Percentiles rank a stretch among this genome's conserved stretches.
Evolutionary conservation across 2,113 vertebrate species (phyloP).

Genomic region (Oriolus oriolus): DNA sequence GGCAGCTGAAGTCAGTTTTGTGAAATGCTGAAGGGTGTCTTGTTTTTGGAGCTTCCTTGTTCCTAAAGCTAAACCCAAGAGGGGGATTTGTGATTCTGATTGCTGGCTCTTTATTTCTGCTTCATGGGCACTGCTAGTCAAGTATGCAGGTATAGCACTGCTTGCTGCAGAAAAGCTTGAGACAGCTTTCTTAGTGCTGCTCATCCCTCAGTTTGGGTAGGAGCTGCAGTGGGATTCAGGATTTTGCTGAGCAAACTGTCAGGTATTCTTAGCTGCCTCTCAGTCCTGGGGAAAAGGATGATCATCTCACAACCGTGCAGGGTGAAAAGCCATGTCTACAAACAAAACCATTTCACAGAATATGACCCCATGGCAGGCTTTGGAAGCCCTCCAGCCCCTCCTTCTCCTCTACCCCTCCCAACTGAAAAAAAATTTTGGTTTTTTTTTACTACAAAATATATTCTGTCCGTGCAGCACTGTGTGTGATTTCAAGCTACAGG

Average conservation of each 20-base stretch:
- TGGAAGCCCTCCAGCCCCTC: not conserved
- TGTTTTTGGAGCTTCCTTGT: not conserved
- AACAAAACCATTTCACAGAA: not conserved
- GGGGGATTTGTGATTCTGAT: not conserved
- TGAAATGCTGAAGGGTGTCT: not conserved
- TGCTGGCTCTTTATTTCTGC: not conserved
- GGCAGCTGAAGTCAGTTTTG: conserved; percentile 6
- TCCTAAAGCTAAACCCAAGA: not conserved
- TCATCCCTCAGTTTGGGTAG: not conserved
- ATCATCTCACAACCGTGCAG: not conserved
- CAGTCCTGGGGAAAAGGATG: not conserved
- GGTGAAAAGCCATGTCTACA: not conserved
- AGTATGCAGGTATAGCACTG: rapidly evolving
- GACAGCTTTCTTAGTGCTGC: not conserved
- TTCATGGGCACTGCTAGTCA: not conserved
- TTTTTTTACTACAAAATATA: not conserved
- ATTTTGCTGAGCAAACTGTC: not conserved
- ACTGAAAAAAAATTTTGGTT: not conserved
- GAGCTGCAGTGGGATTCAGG: not conserved
- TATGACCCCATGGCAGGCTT: not conserved
- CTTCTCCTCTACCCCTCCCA: not conserved
- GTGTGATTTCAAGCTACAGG: not conserved
- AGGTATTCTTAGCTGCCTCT: not conserved
- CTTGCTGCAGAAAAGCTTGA: not conserved
- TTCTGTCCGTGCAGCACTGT: not conserved